These are phyloP conservation scores for Vannuccia rotundouncinata DNA, from an alignment of 2,888 invertebrate species.

Conservation along the genomic window DNA sequence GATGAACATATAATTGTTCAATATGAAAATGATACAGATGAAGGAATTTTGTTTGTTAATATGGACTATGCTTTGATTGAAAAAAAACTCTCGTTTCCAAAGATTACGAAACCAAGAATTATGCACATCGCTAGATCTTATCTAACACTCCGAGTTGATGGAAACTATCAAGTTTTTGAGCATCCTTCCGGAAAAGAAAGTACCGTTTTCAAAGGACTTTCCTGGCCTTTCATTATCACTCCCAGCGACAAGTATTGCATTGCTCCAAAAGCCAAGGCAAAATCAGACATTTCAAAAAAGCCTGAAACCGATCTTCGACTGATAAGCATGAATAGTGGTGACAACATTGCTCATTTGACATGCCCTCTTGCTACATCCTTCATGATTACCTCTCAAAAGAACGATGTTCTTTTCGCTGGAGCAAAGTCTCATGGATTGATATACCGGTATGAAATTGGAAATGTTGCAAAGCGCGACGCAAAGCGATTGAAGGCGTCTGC, in stretches of 20 bases:
- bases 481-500: slow-evolving; percentile 33
- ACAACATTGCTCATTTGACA: slow-evolving; percentile 19
- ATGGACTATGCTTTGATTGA: slow-evolving; percentile 35
- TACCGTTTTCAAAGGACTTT: slow-evolving; percentile 23
- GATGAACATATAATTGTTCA: slow-evolving; percentile 33
- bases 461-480: slow-evolving; percentile 34
- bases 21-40: slow-evolving; percentile 17
- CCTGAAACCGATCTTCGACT: slow-evolving; percentile 33
- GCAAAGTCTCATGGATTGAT: slow-evolving; percentile 33
- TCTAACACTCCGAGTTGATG: slow-evolving; percentile 29
- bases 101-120: slow-evolving; percentile 28
- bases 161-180: slow-evolving; percentile 1
- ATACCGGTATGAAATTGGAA: slow-evolving; percentile 37
- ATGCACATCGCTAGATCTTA: slow-evolving; percentile 38
- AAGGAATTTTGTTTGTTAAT: slow-evolving; percentile 33
- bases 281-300: slow-evolving; percentile 4
- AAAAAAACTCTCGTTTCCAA: slow-evolving; percentile 33
- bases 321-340: slow-evolving; percentile 31
- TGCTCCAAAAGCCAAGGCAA: slow-evolving; percentile 34
- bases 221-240: slow-evolving; percentile 36
- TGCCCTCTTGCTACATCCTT: slow-evolving; percentile 15
- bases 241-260: slow-evolving; percentile 37
- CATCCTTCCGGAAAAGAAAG: slow-evolving; percentile 27
- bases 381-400: slow-evolving; percentile 29
- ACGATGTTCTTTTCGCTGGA: slow-evolving; percentile 37